Conservation (phyloP, 2,113 vertebrate genomes). For the Myrmecobius fasciatus region DNA sequence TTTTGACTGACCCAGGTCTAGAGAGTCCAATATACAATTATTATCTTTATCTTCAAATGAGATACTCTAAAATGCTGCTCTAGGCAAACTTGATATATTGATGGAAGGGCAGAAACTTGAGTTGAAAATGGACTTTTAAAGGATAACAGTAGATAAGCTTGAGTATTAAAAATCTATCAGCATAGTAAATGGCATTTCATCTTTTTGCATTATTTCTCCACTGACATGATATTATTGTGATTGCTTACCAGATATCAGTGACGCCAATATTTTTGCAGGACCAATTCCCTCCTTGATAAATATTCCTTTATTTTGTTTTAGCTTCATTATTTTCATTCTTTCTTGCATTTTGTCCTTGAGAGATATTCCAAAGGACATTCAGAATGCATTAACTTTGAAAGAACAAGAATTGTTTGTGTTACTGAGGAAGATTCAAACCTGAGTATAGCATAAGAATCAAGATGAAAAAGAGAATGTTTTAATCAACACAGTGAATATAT, state of each 20-base stretch:
- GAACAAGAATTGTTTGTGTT: conserved; percentile 25
- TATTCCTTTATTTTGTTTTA: background rate
- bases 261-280: conserved; percentile 31
- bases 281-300: conserved; percentile 9
- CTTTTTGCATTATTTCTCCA: background rate
- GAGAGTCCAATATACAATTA: background rate
- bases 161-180: background rate
- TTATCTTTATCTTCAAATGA: background rate
- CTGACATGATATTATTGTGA: conserved; percentile 42
- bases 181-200: background rate
- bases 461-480: conserved; percentile 6
- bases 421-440: conserved; percentile 22
- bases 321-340: background rate
- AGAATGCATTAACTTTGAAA: conserved; percentile 51
- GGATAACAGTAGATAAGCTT: background rate
- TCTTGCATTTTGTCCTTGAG: background rate
- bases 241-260: background rate
- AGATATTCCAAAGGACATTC: conserved; percentile 30
- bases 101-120: background rate
- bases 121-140: background rate
- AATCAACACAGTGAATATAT: background rate
- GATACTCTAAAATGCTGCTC: background rate
- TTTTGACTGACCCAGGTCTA: background rate
- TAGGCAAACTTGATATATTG: background rate
- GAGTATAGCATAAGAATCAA: background rate